Evolutionary conservation across 2,113 vertebrate genomes (phyloP), one percentile per base, ranked within the genome.

Genomic region (Hirundichthys speculiger): DNA sequence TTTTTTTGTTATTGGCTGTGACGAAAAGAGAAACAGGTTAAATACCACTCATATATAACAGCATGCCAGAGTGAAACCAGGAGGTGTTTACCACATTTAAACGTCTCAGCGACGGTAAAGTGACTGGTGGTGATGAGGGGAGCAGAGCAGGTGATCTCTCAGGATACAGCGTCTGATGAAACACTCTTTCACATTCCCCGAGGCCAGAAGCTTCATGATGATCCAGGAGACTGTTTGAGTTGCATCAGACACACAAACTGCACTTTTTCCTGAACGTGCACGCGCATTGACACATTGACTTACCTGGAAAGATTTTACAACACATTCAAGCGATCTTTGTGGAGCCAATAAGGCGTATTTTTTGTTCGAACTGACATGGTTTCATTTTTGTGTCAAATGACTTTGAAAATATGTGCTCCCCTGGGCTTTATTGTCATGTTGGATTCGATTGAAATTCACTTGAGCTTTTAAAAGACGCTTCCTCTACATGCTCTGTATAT

Each of bases 141-240:
- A 69, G 47, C 14, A 52, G 65, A 73, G 78, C 74, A 75, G 72
- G 63, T 34, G 68, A 75, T 89, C 86, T 84, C 79, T 75, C 25
- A 83, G 85, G 87, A 85, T 69, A 45, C 14, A 19, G 16, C 38
- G 56, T 79, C 70, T 86, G 83, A 90, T 88, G 85, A 91, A 92
- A 91, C 75, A 47, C 30, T 2, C 55, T n/a, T 63, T 55, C 46
- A 56, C 18, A 67, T 41, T 83, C 84, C 80, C 87, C 68, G 45
- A 74, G 86, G 87, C 57, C 51, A 69, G 1, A 56, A 50, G 39
- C 38, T 73, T 57, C 74, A 53, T 7, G 46, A 25, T 65, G 86
- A 88, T 64, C 67, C 75, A 65, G 14, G 79, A 73, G 78, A 69
- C 68, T 21, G 25, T 21, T 19, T 13, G 2, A 48, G 69, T 80